Base-by-base conservation (phyloP, 2,888 invertebrate genomes). In the Gnatocerus cornutus region DNA sequence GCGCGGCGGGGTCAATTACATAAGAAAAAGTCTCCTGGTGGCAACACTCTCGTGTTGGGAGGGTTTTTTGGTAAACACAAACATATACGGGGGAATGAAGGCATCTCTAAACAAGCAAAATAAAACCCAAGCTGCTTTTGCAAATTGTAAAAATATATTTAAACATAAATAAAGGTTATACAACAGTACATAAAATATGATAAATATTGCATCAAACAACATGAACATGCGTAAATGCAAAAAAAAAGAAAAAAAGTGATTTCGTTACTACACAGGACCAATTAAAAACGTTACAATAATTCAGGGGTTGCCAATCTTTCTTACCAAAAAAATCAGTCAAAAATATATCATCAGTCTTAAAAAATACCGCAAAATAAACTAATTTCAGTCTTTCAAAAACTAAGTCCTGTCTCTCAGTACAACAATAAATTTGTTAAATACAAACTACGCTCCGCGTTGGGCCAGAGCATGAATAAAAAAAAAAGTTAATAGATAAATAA, bases 181-280 rank as follows among this genome's bases (percentile, higher is more conserved):
- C 85, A 85, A 85, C 85, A 85, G 82, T 84, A 85, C 84, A 84
- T 85, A 84, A 84, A 85, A 85, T 84, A 84, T 84, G 81, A 83
- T 80, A 81, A 82, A 84, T 85, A 85, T 85, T 85, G 85, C 84
- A 84, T 85, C 83, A 84, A 84, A 83, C 84, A 85, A 84, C 85
- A 84, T 83, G 81, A 84, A 84, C 85, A 85, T 85, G 85, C 85
- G 78, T 79, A 82, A 82, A 83, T 84, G 84, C 84, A 84, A 82
- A 83, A 78, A 78, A 81, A 81, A 82, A 77, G 45, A 69, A 79
- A 75, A 66, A 66, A 9, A 27, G 41, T 37, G 14, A 30, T 37
- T 56, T 29, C 48, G 63, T 72, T 58, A 66, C 78, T 80, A 80
- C 78, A 81, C 81, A 81, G 81, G 81, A 80, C 80, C 76, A 79